phyloP scores from a whole-genome alignment of 2,888 invertebrate species.

The Flexamia atlantica region DNA sequence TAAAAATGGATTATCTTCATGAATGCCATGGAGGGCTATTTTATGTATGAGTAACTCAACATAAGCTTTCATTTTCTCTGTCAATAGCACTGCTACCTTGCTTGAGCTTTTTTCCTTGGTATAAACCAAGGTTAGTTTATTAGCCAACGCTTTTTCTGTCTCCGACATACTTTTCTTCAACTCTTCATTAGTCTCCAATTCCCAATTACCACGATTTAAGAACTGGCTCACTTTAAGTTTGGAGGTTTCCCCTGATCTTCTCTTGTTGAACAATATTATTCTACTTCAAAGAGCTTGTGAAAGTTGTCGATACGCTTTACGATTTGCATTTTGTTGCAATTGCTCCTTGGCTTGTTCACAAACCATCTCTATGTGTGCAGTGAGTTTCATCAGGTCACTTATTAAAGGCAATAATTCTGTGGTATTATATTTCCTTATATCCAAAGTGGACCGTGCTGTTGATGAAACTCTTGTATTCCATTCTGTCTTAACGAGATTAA shows the following conservation, averaged over 20 bases:
- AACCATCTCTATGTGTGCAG: neutral
- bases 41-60: conserved; percentile 12
- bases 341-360: neutral
- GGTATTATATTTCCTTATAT: conserved; percentile 2
- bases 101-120: neutral
- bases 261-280: conserved; percentile 21
- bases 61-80: conserved; percentile 1
- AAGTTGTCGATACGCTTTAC: neutral
- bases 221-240: conserved; percentile 17
- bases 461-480: conserved; percentile 27
- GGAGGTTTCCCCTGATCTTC: conserved; percentile 24
- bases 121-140: too few species aligned
- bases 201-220: conserved; percentile 2
- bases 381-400: conserved; percentile 23
- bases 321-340: too few species aligned
- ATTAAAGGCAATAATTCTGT: neutral
- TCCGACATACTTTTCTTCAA: neutral
- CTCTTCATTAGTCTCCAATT: neutral
- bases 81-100: neutral
- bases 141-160: too few species aligned
- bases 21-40: conserved; percentile 1
- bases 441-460: conserved; percentile 19
- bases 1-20: conserved; percentile 4
- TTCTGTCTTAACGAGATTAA: conserved; percentile 3
- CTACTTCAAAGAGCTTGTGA: neutral